Evolutionary conservation across 2,797 vertebrate species (phyloP), one percentile per base, ranked within the genome.

Genomic region (Falco peregrinus): DNA sequence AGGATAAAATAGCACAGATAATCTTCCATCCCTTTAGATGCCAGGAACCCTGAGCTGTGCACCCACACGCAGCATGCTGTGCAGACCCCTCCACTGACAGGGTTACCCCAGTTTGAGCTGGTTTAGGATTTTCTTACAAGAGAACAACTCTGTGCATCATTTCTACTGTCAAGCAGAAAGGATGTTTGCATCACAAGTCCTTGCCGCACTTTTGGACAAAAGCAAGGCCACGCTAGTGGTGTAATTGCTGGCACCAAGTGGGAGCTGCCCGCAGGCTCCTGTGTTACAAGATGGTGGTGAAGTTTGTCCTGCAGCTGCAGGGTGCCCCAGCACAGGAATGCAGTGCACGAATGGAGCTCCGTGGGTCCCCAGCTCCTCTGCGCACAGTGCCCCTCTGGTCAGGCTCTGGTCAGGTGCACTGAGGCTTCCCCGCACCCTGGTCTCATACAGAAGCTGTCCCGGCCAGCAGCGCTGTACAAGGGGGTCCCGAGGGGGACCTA

Each of bases 21-120:
- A 47, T 63, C 69, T 81, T 43, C 57, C 9, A 64, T 53, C 19
- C 53, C 69, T 75, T 81, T n/a, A 50, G 50, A 65, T 37, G 73
- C 16, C 21, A 64, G 35, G 53, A 78, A 12, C 39, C 43, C 39
- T 0, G 0, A 41, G 13, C 43, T 78, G 39, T 51, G 60, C 14
- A 65, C 20, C 3, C 80, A 41, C 3, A 0, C 1, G 5, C 33
- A 69, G 31, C 54, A n/a, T 1, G 1, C 16, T 0, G 0, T 22
- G 13, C 77, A 81, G 50, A 56, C 6, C 29, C 22, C 59, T 75
- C 59, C 8, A 5, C 47, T 61, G 20, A 48, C n/a, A 33, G 6
- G 3, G 13, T 41, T 64, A 50, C 11, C 37, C 22, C 28, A 80
- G 1, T 6, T 79, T 7, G 10, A 89, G 26, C 11, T 68, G 11